Conservation (phyloP, 2,113 vertebrate genomes). For the Nibea coibor region DNA sequence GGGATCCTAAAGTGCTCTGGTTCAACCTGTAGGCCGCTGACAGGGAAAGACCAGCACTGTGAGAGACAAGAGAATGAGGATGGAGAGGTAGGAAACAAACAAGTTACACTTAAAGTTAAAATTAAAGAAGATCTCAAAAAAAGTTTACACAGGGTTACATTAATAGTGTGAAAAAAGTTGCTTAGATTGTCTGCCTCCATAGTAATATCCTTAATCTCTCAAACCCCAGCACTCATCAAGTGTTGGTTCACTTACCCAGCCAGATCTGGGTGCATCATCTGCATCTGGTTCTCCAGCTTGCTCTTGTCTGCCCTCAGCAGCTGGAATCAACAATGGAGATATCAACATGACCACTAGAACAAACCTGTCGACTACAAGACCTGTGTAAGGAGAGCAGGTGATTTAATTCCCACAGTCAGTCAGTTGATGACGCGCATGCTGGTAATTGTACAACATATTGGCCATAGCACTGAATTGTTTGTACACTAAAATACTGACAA, state of each 20-base stretch:
- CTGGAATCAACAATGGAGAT: slow-evolving; percentile 63
- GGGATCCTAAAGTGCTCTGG: slow-evolving; percentile 80
- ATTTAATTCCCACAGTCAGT: slow-evolving; percentile 36
- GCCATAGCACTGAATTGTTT: neutral
- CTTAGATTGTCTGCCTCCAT: neutral
- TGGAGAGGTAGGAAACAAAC: neutral
- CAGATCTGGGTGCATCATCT: slow-evolving; percentile 89
- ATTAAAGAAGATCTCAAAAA: neutral
- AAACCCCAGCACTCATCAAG: neutral
- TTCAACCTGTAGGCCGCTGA: slow-evolving; percentile 79
- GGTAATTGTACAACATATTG: neutral
- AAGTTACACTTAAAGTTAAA: neutral
- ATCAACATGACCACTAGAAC: slow-evolving; percentile 1
- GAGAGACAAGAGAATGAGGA: neutral
- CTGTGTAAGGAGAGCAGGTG: slow-evolving; percentile 30
- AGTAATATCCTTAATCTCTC: neutral
- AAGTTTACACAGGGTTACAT: neutral
- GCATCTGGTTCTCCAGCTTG: slow-evolving; percentile 86
- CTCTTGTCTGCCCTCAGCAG: slow-evolving; percentile 87
- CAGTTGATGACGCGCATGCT: neutral
- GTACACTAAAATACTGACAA: neutral
- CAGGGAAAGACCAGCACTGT: slow-evolving; percentile 78
- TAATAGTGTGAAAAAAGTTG: neutral
- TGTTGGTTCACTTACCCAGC: slow-evolving; percentile 80
- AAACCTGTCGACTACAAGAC: neutral